These are phyloP conservation scores for Hylaeus anthracinus DNA, from an alignment of 1,140 invertebrate species.

Conservation along the genomic window DNA sequence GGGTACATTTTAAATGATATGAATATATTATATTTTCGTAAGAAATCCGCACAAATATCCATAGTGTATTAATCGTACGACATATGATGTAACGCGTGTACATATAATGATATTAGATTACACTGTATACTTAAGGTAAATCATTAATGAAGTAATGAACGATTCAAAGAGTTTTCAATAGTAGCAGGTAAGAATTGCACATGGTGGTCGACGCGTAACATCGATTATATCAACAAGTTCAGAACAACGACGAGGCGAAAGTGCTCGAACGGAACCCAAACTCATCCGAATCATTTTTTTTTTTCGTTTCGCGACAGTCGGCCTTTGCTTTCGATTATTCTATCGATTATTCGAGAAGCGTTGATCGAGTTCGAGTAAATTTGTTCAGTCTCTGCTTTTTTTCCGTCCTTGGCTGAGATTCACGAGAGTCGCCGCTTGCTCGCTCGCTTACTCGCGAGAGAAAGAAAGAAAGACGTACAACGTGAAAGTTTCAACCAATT, in stretches of 20 bases:
- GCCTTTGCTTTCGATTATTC: neutral
- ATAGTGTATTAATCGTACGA: slow-evolving; percentile 54
- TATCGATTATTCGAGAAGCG: neutral
- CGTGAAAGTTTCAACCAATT: slow-evolving; percentile 33
- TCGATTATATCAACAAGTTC: slow-evolving; percentile 13
- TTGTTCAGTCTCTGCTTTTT: neutral
- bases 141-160: slow-evolving; percentile 47
- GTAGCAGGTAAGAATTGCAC: slow-evolving; percentile 34
- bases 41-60: slow-evolving; percentile 70
- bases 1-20: slow-evolving; percentile 39
- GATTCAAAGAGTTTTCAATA: slow-evolving; percentile 36
- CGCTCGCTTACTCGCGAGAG: neutral
- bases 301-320: neutral
- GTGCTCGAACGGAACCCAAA: neutral
- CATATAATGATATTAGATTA: slow-evolving; percentile 55
- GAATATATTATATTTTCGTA: slow-evolving; percentile 67
- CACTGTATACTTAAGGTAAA: slow-evolving; percentile 50
- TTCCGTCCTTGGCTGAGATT: neutral
- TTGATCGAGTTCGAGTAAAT: neutral
- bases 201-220: slow-evolving; percentile 32
- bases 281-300: neutral
- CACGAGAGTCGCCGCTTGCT: neutral
- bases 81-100: slow-evolving; percentile 53
- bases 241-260: slow-evolving; percentile 14
- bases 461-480: neutral